Evolutionary conservation across 2,888 invertebrate genomes (phyloP), one percentile per base, ranked within the genome.

Genomic region (Lasiommata megera): DNA sequence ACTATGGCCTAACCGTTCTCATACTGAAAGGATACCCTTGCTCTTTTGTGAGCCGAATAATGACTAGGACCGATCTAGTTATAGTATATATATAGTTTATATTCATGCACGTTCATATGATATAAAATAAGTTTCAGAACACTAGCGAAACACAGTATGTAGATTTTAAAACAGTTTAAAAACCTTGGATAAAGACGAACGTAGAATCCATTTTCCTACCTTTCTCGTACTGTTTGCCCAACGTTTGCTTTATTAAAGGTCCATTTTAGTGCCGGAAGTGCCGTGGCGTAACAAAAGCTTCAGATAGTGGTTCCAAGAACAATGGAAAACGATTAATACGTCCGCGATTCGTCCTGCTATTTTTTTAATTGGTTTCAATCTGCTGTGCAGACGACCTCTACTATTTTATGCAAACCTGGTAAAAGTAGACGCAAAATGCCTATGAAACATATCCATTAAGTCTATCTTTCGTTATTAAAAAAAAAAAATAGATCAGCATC

Each of bases 301-400:
- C 74, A 77, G 79, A 88, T 88, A 88, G 88, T 88, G 86, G 71
- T 65, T 63, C 73, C 67, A 80, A 76, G 80, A 76, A 88, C 88
- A 89, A 88, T 85, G 77, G 82, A 73, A 82, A 80, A 68, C 81
- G 80, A 84, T 86, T 84, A 80, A 79, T 72, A 74, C 65, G 64
- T 68, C 67, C 73, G 72, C 66, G 72, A 68, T 76, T 69, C 68
- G 64, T 66, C 70, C 64, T 71, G 77, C 76, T 74, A 77, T 83
- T 74, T 79, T 82, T 84, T 83, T 83, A 83, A 85, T 84, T 85
- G 82, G 72, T 75, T 78, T 77, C 72, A 65, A 79, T 79, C 69
- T 70, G 61, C 64, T 62, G 62, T 62, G 57, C 63, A 51, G 36
- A 50, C 48, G 47, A 43, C 17, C 38, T 59, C 53, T 50, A 57